Conservation (phyloP, 1,140 invertebrate species). For the Saccostrea cuccullata region DNA sequence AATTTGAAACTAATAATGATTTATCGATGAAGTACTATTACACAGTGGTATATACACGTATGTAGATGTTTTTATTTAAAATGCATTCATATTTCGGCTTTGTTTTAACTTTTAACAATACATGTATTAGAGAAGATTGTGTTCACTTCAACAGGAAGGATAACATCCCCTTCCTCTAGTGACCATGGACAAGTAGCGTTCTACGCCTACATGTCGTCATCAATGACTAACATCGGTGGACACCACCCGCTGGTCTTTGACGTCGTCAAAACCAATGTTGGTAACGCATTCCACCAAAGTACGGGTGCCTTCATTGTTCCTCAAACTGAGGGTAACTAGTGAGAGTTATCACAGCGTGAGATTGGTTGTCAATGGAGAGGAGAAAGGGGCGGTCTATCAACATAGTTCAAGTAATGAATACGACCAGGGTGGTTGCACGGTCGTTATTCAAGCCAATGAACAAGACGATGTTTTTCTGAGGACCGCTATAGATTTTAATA, state of each 20-base stretch:
- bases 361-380: constrained; percentile 15
- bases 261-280: constrained; percentile 38
- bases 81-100: too few species aligned
- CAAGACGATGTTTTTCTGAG: not conserved
- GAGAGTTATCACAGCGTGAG: not conserved
- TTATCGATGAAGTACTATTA: too few species aligned
- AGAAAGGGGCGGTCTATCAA: not conserved
- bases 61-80: too few species aligned
- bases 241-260: constrained; percentile 45
- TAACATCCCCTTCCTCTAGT: not conserved
- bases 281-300: constrained; percentile 21
- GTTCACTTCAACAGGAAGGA: not conserved
- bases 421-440: not conserved
- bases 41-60: too few species aligned
- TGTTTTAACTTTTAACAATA: too few species aligned
- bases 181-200: constrained; percentile 8
- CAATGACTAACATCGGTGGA: not conserved
- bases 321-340: not conserved
- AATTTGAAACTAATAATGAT: too few species aligned
- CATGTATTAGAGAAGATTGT: too few species aligned
- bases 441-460: not conserved
- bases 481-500: not conserved
- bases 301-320: constrained; percentile 42
- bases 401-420: not conserved
- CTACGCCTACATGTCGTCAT: constrained; percentile 8